phyloP scores from a whole-genome alignment of 2,113 vertebrate genomes.

The Xenopus tropicalis region DNA sequence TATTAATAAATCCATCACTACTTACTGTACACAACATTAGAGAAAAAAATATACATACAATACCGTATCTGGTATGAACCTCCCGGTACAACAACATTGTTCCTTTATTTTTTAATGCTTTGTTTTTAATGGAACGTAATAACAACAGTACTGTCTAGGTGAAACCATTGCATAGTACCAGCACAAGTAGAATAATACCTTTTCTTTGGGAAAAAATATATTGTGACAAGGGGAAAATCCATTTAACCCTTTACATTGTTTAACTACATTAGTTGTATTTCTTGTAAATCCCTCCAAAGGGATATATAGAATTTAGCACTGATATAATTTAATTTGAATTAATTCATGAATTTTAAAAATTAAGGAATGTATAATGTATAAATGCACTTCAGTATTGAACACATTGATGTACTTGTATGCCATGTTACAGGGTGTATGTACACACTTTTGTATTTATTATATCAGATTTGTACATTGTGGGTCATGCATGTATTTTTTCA shows the following conservation, averaged over 20 bases:
- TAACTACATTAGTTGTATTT: not conserved
- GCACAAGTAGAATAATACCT: too few relatives aligned
- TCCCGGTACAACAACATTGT: too few relatives aligned
- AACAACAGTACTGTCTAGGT: too few relatives aligned
- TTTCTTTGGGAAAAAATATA: too few relatives aligned
- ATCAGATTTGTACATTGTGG: not conserved
- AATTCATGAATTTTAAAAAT: not conserved
- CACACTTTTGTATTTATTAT: slow-evolving; percentile 34
- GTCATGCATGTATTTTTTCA: slow-evolving; percentile 11
- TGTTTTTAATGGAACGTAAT: too few relatives aligned
- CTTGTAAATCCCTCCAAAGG: not conserved
- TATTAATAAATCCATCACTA: too few relatives aligned
- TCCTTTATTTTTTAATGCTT: too few relatives aligned
- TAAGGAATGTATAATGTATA: slow-evolving; percentile 13
- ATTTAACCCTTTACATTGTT: not conserved
- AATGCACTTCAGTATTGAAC: slow-evolving; percentile 3
- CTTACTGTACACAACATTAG: too few relatives aligned
- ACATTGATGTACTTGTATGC: slow-evolving; percentile 22
- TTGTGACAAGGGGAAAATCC: too few relatives aligned
- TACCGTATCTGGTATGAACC: too few relatives aligned
- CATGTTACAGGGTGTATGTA: slow-evolving; percentile 23
- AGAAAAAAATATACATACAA: too few relatives aligned
- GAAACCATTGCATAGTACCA: too few relatives aligned
- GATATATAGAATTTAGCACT: not conserved
- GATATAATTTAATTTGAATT: not conserved